Conservation (phyloP, 2,888 invertebrate genomes). For the Leucophora obtusa region DNA sequence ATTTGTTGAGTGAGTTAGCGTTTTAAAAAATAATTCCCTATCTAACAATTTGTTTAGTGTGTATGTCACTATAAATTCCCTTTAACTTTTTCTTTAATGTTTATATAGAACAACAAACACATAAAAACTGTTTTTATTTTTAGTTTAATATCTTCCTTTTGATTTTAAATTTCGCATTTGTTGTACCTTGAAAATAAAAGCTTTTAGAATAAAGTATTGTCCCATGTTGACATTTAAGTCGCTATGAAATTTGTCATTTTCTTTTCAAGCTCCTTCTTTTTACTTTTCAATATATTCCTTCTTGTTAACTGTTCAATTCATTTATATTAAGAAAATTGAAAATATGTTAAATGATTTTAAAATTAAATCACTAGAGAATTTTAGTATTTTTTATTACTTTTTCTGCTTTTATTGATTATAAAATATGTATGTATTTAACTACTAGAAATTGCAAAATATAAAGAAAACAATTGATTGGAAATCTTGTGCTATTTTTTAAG, state of each 20-base stretch:
- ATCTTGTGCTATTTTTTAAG: too few species aligned
- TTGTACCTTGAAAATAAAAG: slow-evolving; percentile 8
- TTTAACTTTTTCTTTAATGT: not conserved
- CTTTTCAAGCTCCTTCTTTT: not conserved
- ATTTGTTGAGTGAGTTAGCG: not conserved
- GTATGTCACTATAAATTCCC: not conserved
- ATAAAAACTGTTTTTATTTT: not conserved
- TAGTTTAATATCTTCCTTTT: not conserved
- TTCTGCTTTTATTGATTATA: too few species aligned
- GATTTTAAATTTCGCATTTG: not conserved
- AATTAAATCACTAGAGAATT: slow-evolving; percentile 11
- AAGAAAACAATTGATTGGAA: too few species aligned
- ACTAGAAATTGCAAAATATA: too few species aligned
- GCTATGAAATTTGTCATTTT: not conserved
- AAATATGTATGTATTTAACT: too few species aligned
- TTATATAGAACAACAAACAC: not conserved
- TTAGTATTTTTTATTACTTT: too few species aligned
- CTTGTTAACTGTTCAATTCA: not conserved
- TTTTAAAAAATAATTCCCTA: not conserved
- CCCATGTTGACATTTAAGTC: slow-evolving; percentile 65
- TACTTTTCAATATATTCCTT: too few species aligned
- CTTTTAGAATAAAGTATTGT: slow-evolving; percentile 23
- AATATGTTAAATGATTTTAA: slow-evolving; percentile 6
- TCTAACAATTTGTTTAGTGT: slow-evolving; percentile 15
- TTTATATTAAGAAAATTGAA: not conserved